Percentiles rank a stretch among this genome's conserved stretches.
These are phyloP conservation scores for Astropecten irregularis DNA, from an alignment of 53 echinoderm and acorn worm species.

Conservation along the genomic window DNA sequence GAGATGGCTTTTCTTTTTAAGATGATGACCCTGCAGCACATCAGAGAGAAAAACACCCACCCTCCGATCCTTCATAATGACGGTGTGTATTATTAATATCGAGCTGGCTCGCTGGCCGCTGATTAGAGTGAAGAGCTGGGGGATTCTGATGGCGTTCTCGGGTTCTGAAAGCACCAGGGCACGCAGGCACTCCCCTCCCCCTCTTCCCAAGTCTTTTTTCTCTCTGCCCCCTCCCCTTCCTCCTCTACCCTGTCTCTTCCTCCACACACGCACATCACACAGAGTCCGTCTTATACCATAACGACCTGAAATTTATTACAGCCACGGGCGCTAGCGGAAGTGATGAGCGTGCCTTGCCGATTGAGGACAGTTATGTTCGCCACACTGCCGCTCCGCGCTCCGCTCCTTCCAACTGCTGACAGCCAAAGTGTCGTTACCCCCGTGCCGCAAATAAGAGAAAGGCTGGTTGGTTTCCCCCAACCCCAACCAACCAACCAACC, in stretches of 20 bases:
- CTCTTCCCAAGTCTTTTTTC: too few species aligned
- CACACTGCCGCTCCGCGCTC: conserved; percentile 47
- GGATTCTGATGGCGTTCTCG: too few species aligned
- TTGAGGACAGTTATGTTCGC: conserved; percentile 60
- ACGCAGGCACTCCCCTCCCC: too few species aligned
- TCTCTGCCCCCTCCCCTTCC: too few species aligned
- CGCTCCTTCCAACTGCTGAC: background rate
- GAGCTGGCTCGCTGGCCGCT: conserved; percentile 25
- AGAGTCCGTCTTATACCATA: conserved; percentile 46
- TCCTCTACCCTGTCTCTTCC: background rate
- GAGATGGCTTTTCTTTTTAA: too few species aligned
- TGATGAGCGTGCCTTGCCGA: conserved; percentile 55
- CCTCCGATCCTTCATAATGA: too few species aligned
- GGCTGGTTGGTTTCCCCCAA: too few species aligned
- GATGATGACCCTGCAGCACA: too few species aligned
- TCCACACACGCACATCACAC: background rate
- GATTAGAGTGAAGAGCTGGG: too few species aligned
- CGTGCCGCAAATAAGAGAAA: too few species aligned
- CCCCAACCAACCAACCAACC: background rate
- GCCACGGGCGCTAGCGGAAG: conserved; percentile 59
- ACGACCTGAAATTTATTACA: conserved; percentile 59
- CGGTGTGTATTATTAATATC: conserved; percentile 56
- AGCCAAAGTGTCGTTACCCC: background rate
- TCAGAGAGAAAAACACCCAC: too few species aligned
- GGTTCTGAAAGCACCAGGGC: too few species aligned